Base-by-base conservation (phyloP, 2,888 invertebrate genomes). In the Fabriciana adippe region DNA sequence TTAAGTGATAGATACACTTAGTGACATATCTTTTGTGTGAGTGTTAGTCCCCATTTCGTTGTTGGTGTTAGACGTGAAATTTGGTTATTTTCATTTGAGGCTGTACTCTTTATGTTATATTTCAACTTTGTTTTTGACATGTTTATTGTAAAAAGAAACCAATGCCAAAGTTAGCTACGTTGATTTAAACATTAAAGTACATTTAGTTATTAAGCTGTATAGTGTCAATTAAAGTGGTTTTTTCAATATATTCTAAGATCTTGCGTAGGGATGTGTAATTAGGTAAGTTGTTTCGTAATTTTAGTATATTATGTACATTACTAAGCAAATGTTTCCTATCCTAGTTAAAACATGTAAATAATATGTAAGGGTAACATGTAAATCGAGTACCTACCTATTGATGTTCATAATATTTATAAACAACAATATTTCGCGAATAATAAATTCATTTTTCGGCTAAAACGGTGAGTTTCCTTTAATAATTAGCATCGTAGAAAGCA, bases 141-240 rank as follows among this genome's bases (percentile, higher is more conserved):
- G 89, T 92, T 90, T 87, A 85, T 88, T 85, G 82, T 86, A 86
- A 86, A 85, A 85, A 86, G 85, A 91, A 92, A 90, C 90, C 86
- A 91, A 93, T 93, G 92, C 92, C 92, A 93, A 93, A 93, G 92
- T 90, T 92, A 92, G 91, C 89, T 90, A 90, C 86, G 89, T 92
- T 92, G 91, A 89, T 88, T 91, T 88, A 65, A 70, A 86, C 84
- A 81, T 77, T 87, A 86, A 80, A 81, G 64, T 62, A 72, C 70
- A 81, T 88, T 90, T 90, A 91, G 84, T 87, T 86, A n/a, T 81
- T 89, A 91, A 89, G 86, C 81, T 92, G 90, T 92, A 92, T 91
- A 92, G 87, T 88, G 93, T 92, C 92, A 92, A 92, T 92, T 92
- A 92, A 84, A 82, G 81, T 83, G 82, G 81, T 84, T 87, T 89